Percentiles rank a stretch among this genome's conserved stretches.
These are phyloP conservation scores for Podarcis lilfordi DNA, from an alignment of 2,797 vertebrate species.

Conservation along the genomic window DNA sequence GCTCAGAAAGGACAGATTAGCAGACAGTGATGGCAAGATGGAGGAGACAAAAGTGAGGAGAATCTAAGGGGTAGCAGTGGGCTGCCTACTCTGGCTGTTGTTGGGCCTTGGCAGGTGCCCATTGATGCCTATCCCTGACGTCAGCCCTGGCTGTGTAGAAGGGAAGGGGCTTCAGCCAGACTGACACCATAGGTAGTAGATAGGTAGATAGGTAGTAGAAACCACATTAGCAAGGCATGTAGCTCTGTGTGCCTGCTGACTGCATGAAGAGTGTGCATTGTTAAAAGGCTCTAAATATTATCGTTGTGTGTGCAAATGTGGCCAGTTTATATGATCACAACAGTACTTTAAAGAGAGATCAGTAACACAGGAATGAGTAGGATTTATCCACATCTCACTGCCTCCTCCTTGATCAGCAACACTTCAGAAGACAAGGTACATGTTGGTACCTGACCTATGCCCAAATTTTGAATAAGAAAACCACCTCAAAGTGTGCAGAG, in stretches of 20 bases:
- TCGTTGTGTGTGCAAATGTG: background rate
- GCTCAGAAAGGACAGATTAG: background rate
- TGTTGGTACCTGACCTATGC: background rate
- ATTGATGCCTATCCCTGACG: too few species aligned
- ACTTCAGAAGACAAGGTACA: background rate
- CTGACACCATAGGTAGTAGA: background rate
- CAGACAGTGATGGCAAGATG: background rate
- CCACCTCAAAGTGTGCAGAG: background rate
- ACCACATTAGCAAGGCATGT: background rate
- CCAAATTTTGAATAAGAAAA: background rate
- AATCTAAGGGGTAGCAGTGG: background rate
- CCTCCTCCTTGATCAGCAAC: background rate
- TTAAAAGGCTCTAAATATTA: background rate
- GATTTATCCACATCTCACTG: background rate
- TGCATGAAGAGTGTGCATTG: background rate
- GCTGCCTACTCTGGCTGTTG: background rate
- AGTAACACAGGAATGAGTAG: background rate
- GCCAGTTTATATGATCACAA: background rate
- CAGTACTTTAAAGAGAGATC: background rate
- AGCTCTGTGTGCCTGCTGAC: background rate
- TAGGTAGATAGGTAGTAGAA: background rate
- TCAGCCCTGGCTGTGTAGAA: too few species aligned
- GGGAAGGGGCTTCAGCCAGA: background rate
- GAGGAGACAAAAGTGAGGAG: background rate
- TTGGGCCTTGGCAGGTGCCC: too few species aligned